These are phyloP conservation scores for Nycticryphes semicollaris DNA, from an alignment of 2,113 vertebrate genomes.

Conservation along the genomic window DNA sequence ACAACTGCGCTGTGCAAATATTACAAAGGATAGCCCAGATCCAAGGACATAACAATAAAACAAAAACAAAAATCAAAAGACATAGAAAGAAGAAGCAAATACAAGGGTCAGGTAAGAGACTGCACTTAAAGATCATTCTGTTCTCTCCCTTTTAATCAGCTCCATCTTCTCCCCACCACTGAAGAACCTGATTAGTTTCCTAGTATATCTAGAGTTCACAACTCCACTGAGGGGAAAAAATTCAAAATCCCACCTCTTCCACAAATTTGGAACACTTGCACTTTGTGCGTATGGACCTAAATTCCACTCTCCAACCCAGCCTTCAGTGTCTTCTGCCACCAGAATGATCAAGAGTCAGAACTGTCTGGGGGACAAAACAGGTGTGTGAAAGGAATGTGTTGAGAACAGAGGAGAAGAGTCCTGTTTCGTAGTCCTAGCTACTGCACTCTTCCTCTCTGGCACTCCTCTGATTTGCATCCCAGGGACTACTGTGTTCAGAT, in stretches of 20 bases:
- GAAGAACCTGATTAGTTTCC: neutral
- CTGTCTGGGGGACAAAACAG: neutral
- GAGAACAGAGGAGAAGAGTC: neutral
- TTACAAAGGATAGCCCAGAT: neutral
- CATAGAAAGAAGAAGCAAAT: neutral
- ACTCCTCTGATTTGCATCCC: neutral
- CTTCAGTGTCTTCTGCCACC: neutral
- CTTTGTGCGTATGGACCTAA: neutral
- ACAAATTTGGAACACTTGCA: neutral
- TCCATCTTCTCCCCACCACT: neutral
- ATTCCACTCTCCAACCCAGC: neutral
- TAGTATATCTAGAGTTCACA: neutral
- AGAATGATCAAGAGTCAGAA: neutral
- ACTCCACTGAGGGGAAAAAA: neutral
- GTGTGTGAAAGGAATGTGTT: neutral
- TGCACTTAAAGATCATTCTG: neutral
- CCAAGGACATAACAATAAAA: neutral
- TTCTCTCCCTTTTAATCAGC: neutral
- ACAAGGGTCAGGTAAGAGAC: neutral
- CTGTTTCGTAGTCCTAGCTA: neutral
- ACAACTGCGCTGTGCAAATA: neutral
- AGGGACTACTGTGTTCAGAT: neutral
- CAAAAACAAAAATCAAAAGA: neutral
- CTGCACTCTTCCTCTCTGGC: neutral
- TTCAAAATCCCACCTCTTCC: neutral